Evolutionary conservation across 2,797 vertebrate genomes (phyloP), one percentile per base, ranked within the genome.

Genomic region (Melanotaenia boesemani): DNA sequence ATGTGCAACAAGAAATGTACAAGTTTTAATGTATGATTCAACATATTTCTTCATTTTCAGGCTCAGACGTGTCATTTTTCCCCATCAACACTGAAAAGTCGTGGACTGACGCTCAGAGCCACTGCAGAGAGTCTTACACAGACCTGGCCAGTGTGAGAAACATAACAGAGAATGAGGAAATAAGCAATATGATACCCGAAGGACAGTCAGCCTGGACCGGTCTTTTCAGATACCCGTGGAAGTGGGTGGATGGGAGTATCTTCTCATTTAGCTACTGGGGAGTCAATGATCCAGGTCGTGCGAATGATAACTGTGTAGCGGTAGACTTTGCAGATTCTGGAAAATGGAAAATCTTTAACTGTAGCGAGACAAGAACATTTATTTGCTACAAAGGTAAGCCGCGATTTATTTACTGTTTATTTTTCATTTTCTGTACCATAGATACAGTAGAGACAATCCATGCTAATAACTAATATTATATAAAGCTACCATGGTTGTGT

Each of bases 161-260:
- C 72, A n/a, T n/a, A 22, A 16, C 16, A 4, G 64, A 74, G 59
- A 61, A 68, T 50, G 50, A 68, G 58, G 36, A 24, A n/a, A 4
- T 74, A 9, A 18, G 11, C 18, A 4, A 22, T 0, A 7, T 67
- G 44, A 1, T 62, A 11, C 5, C 68, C 0, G 0, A 0, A 9
- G 36, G 11, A 32, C 0, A 8, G 15, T 0, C 0, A 2, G 58
- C 30, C 66, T 90, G 87, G 90, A 86, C 85, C 5, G 80, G 87
- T 44, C 76, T 91, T 28, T 72, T n/a, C 59, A 77, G 67, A 39
- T 72, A 72, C 24, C 6, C 55, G 50, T 90, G 86, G 82, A 85
- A 67, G 50, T 89, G 79, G 86, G 44, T n/a, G 2, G 84, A 83
- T 41, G 67, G 76, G 34, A 37, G 39, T 0, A 32, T 3, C 11